Percentiles rank a stretch among this genome's conserved stretches.
These are phyloP conservation scores for Erebia ligea DNA, from an alignment of 2,888 invertebrate genomes.

Conservation along the genomic window DNA sequence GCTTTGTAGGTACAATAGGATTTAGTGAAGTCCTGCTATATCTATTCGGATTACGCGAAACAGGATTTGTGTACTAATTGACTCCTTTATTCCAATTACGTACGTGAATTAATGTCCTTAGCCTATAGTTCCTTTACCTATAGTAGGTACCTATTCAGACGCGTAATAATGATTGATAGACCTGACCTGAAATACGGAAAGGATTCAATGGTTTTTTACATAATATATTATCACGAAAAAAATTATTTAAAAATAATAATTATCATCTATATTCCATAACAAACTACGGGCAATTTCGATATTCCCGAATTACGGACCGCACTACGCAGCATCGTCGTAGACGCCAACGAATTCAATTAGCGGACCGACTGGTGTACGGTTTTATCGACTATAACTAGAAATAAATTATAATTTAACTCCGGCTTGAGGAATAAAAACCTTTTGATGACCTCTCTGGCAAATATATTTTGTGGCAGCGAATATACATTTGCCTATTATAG, in stretches of 20 bases:
- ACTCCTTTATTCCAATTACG: conserved; percentile 1
- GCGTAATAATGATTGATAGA: no score
- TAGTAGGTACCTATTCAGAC: not conserved
- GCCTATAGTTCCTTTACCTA: not conserved
- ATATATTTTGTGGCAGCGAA: no score
- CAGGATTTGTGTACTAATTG: not conserved
- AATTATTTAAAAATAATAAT: no score
- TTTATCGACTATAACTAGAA: conserved; percentile 21
- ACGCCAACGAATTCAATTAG: conserved; percentile 33
- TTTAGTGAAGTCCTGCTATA: not conserved
- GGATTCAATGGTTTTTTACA: no score
- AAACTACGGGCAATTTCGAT: conserved; percentile 12
- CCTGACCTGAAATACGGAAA: no score
- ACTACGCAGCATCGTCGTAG: not conserved
- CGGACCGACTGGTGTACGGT: conserved; percentile 22
- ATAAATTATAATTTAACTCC: conserved; percentile 15
- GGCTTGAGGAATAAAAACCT: conserved; percentile 2
- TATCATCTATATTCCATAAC: not conserved
- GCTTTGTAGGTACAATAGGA: conserved; percentile 1
- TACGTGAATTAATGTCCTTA: not conserved
- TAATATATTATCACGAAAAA: no score
- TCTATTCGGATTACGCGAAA: not conserved
- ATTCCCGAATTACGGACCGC: conserved; percentile 1
- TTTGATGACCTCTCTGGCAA: not conserved
- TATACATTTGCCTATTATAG: no score